A percentile compares a stretch with the other conserved stretches of the same genome.
phyloP scores from a whole-genome alignment of 2,888 invertebrate genomes.

The Glaucopsyche alexis region DNA sequence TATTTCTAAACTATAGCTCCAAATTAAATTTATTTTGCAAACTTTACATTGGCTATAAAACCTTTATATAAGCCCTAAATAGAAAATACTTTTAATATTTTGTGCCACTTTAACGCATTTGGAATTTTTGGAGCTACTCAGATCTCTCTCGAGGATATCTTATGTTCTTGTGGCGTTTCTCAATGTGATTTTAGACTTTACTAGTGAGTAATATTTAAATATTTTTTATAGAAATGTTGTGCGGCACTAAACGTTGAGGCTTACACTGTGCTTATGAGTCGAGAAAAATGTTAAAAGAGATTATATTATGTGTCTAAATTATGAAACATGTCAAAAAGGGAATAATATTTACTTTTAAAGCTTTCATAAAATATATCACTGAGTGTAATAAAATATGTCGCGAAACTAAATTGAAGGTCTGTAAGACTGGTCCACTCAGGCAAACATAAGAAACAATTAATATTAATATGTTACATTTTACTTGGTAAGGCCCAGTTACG shows the following conservation, averaged over 20 bases:
- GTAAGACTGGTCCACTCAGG: too few relatives aligned
- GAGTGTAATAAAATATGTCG: not conserved
- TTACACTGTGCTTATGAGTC: not conserved
- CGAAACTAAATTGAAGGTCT: too few relatives aligned
- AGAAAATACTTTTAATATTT: too few relatives aligned
- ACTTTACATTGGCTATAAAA: too few relatives aligned
- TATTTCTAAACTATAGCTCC: too few relatives aligned
- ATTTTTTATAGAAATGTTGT: conserved; percentile 12
- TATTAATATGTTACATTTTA: conserved; percentile 3
- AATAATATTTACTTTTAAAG: not conserved
- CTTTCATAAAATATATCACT: not conserved
- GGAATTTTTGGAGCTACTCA: not conserved
- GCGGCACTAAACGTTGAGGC: conserved; percentile 16
- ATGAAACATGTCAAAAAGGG: not conserved
- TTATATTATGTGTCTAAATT: not conserved
- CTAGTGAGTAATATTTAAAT: not conserved
- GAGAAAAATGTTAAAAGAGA: not conserved
- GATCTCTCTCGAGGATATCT: not conserved
- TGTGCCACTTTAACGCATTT: too few relatives aligned
- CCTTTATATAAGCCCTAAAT: too few relatives aligned
- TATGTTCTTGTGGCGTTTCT: not conserved
- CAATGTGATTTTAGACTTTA: conserved; percentile 7
- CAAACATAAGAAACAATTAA: too few relatives aligned
- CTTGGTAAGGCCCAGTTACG: not conserved
- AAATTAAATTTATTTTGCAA: too few relatives aligned